phyloP scores from a whole-genome alignment of 2,113 vertebrate genomes.

The Chlamydotis undulata region DNA sequence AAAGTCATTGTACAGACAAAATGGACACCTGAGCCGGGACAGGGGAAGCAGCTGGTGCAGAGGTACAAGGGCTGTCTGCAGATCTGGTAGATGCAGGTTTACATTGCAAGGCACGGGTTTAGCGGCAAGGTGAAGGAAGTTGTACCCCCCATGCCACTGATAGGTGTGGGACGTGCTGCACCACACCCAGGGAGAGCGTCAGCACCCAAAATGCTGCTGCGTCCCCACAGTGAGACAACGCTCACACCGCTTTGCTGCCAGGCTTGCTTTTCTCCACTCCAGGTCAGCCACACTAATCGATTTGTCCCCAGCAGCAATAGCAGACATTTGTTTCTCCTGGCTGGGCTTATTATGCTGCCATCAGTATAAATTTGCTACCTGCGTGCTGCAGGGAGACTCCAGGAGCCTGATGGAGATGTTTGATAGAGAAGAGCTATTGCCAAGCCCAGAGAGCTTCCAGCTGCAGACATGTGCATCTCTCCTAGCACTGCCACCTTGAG shows the following conservation, averaged over 20 bases:
- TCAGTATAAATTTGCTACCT: neutral
- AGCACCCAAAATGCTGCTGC: no score
- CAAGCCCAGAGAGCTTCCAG: neutral
- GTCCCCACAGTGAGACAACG: no score
- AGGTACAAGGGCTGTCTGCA: neutral
- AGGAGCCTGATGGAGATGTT: neutral
- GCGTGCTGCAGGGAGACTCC: neutral
- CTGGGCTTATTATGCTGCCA: neutral
- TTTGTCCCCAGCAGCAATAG: neutral
- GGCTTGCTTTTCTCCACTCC: neutral
- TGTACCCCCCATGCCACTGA: neutral
- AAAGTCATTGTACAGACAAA: no score
- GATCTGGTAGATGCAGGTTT: neutral
- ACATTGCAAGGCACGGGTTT: neutral
- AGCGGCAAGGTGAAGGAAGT: neutral
- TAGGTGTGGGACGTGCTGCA: neutral
- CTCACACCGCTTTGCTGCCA: neutral
- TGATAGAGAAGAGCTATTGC: neutral
- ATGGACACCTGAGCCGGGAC: neutral
- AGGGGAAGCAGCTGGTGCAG: neutral
- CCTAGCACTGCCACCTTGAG: neutral
- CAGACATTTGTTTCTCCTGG: neutral
- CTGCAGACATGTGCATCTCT: neutral
- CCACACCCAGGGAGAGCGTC: neutral
- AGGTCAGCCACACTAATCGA: neutral